Evolutionary conservation across 1,140 invertebrate genomes (phyloP).

Genomic region (Drosophila melanica): DNA sequence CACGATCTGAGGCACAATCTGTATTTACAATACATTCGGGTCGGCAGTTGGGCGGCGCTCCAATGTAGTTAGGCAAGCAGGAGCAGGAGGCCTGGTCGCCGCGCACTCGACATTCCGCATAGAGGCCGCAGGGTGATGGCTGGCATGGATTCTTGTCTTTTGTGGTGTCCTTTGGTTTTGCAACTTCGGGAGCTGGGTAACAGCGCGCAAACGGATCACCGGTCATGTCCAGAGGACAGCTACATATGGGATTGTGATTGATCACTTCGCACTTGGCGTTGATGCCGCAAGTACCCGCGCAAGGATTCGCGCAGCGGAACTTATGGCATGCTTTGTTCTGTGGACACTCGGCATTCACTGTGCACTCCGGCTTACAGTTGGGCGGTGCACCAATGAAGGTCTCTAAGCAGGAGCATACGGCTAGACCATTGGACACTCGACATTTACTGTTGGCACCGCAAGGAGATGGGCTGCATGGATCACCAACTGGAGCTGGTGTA

Average conservation of each 20-base stretch:
- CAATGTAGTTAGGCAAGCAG: constrained; percentile 90
- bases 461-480: constrained; percentile 91
- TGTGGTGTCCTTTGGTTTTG: constrained; percentile 83
- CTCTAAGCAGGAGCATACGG: constrained; percentile 92
- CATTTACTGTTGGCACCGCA: constrained; percentile 93
- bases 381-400: constrained; percentile 88
- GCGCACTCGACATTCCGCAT: constrained; percentile 88
- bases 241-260: constrained; percentile 91
- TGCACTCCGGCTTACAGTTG: constrained; percentile 90
- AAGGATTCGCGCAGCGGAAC: constrained; percentile 90
- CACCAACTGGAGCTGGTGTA: constrained; percentile 85
- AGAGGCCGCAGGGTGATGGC: constrained; percentile 91
- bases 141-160: constrained; percentile 89
- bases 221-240: constrained; percentile 88
- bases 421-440: constrained; percentile 88
- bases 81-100: constrained; percentile 89
- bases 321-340: constrained; percentile 89
- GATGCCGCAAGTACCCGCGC: constrained; percentile 88
- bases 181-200: constrained; percentile 78
- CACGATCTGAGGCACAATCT: constrained; percentile 91
- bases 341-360: constrained; percentile 89
- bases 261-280: constrained; percentile 89
- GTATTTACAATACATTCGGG: constrained; percentile 92
- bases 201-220: constrained; percentile 90
- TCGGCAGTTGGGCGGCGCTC: constrained; percentile 90